Base-by-base conservation (phyloP, 2,113 vertebrate genomes). In the Motacilla alba region DNA sequence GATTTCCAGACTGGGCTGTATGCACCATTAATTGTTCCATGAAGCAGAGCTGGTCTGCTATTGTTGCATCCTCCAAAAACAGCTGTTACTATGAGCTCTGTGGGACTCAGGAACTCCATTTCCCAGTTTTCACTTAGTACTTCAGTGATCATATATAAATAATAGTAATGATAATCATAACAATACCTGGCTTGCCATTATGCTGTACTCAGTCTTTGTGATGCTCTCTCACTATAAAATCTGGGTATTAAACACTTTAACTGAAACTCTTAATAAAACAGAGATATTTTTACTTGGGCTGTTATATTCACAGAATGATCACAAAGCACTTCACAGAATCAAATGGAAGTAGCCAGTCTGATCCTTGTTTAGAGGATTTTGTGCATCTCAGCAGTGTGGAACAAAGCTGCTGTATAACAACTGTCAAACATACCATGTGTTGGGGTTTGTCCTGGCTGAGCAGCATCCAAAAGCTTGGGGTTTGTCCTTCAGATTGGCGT, bases 241-340 rank as follows among this genome's bases (percentile, higher is more conserved):
- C 89, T 81, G 50, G 90, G 73, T 64, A 87, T 96, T 84, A 89
- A 95, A 95, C 59, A 73, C 37, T 67, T 92, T 69, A 90, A 93
- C 56, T 88, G 90, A 94, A 95, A 88, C 63, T 82, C 70, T 41
- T 73, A 73, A 77, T 83, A 85, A 89, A 94, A 80, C 44, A 85
- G 33, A 81, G 81, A 11, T 66, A 70, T 76, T 90, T 93, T 84
- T 33, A 66, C 58, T 56, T 37, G 11, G 66, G 76, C 78, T 52
- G 50, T 60, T 89, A 44, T 1, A 79, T 3, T 66, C 89, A 63
- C 55, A 31, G 31, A 55, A 63, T 24, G 59, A 82, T 85, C 87
- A 63, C 49, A 94, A 90, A 86, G 75, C 33, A 56, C 79, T 83
- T 91, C 24, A 87, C 27, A 77, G 68, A 82, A 69, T 63, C 76